phyloP scores from a whole-genome alignment of 2,113 vertebrate species.

The Pogona vitticeps region DNA sequence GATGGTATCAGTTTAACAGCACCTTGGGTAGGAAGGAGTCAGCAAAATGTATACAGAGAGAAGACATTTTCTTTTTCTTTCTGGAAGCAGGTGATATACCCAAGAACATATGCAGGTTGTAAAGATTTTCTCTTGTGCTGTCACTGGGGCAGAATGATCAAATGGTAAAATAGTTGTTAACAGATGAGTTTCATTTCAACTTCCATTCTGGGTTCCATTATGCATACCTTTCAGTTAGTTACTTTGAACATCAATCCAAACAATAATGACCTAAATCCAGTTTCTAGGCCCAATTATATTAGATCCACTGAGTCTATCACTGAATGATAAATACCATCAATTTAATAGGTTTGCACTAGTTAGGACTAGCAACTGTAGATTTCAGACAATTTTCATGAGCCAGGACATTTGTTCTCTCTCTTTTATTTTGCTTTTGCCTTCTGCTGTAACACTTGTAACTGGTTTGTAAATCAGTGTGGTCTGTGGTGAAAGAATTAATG shows the following conservation, averaged over 20 bases:
- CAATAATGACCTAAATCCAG: background rate
- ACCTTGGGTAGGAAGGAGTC: slow-evolving; percentile 49
- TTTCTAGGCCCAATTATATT: no score
- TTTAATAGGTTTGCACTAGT: no score
- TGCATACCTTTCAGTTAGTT: background rate
- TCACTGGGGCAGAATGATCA: background rate
- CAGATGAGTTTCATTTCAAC: no score
- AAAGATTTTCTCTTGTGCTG: background rate
- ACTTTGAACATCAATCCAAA: background rate
- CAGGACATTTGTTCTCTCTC: no score
- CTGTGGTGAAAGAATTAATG: background rate
- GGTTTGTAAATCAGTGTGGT: background rate
- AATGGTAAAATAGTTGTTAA: background rate
- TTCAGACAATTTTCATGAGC: no score
- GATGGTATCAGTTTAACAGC: slow-evolving; percentile 57
- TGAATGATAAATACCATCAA: no score
- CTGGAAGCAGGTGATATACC: slow-evolving; percentile 20
- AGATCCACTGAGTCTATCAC: no score
- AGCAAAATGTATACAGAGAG: slow-evolving; percentile 44
- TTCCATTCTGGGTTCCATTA: background rate
- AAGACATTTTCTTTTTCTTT: background rate
- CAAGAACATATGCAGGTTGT: slow-evolving; percentile 10
- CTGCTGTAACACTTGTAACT: background rate
- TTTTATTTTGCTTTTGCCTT: background rate
- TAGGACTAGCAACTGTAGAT: no score